Base-by-base conservation (phyloP, 2,113 vertebrate species). In the Abramis brama region DNA sequence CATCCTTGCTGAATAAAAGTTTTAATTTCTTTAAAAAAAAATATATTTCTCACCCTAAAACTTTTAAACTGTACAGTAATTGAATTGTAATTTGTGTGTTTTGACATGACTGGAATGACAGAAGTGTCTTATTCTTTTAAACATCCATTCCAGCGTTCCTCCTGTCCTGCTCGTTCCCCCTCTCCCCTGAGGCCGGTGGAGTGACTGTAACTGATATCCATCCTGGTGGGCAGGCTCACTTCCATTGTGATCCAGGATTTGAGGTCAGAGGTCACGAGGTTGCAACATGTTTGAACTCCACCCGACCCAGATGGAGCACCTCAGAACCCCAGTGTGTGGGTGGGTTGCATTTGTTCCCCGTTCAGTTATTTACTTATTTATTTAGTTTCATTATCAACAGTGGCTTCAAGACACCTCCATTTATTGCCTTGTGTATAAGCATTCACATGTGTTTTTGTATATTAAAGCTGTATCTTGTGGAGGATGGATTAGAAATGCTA, bases 161-260 rank as follows among this genome's bases (percentile, higher is more conserved):
- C 55, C 93, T 98, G 79, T 97, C 96, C 92, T 98, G 97, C 5
- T 93, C 94, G 23, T 97, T 97, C 84, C 97, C 97, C 36, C 92
- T 89, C 25, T 96, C 95, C 66, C 96, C 96, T 4, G 94, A 95
- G 85, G 95, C 95, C 0, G 97, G 97, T 0, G 96, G 96, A 1
- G 97, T 97, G 85, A 97, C 95, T 0, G 97, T 98, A 83, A 97
- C 96, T 0, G 97, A 97, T 87, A 96, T 98, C 86, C 97, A 98
- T 82, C 96, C 97, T 0, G 97, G 97, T 43, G 97, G 97, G 83
- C 94, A 93, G 71, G 97, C 97, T 30, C 95, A 96, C 90, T 98
- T 98, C 85, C 96, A 96, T 90, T 98, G 97, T 89, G 96, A 97
- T 82, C 96, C 96, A 0, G 96, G 97, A 39, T 97, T 96, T 91